Percentiles rank a stretch among this genome's conserved stretches.
Evolutionary conservation across 2,888 invertebrate species (phyloP).

Genomic region (Heliconius hortense): DNA sequence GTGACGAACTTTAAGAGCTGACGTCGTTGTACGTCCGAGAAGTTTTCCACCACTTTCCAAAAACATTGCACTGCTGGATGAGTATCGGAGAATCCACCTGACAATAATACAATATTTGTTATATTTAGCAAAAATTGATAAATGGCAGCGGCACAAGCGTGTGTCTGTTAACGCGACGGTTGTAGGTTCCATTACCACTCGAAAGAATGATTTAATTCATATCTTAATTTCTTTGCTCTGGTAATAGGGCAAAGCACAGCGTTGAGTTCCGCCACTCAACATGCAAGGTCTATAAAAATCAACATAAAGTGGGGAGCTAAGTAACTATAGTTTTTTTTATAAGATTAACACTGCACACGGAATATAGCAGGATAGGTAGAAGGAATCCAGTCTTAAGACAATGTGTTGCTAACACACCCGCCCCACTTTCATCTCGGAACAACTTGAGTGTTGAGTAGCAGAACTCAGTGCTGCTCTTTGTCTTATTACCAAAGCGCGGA

Average conservation of each 20-base stretch:
- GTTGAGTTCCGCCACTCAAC: not conserved
- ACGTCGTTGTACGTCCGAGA: slow-evolving; percentile 91
- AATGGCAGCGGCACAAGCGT: no score
- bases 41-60: slow-evolving; percentile 93
- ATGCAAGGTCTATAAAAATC: not conserved
- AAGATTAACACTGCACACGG: no score
- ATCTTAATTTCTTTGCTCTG: no score
- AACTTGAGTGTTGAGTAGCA: no score
- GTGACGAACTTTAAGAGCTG: slow-evolving; percentile 98
- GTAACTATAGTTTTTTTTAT: no score
- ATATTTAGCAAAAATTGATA: not conserved
- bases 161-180: not conserved
- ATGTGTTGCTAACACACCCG: no score
- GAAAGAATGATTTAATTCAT: not conserved
- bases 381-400: no score
- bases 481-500: no score
- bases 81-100: slow-evolving; percentile 90
- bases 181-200: not conserved
- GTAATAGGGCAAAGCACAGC: not conserved
- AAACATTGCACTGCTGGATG: slow-evolving; percentile 94
- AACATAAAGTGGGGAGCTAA: no score
- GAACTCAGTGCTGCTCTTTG: no score
- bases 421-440: no score
- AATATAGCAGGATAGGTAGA: no score
- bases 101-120: not conserved